Evolutionary conservation across 2,797 vertebrate species (phyloP).

Genomic region (Eupleurogrammus muticus): DNA sequence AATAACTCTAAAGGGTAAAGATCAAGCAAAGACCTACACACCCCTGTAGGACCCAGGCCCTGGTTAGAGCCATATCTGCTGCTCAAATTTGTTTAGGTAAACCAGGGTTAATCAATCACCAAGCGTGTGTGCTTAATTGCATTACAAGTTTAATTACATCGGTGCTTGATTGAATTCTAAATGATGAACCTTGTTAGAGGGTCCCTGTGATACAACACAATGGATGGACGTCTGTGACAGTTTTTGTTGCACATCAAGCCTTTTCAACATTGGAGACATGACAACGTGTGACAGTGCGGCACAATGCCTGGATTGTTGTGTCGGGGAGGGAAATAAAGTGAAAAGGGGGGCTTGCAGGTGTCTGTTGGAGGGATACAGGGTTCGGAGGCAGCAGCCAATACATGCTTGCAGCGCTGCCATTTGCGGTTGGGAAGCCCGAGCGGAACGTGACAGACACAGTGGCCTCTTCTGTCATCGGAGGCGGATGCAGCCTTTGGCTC

Average conservation of each 20-base stretch:
- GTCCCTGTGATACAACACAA: constrained; percentile 5
- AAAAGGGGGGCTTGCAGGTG: constrained; percentile 67
- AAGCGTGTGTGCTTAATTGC: constrained; percentile 17
- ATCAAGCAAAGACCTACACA: background rate
- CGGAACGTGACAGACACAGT: constrained; percentile 73
- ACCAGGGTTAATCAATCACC: background rate
- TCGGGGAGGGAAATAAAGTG: constrained; percentile 15
- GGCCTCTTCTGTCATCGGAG: constrained; percentile 69
- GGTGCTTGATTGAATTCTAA: constrained; percentile 35
- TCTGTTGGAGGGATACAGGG: constrained; percentile 54
- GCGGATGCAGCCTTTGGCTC: constrained; percentile 75
- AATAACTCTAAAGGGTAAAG: background rate
- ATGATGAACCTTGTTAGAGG: constrained; percentile 27
- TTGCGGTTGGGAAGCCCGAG: constrained; percentile 64
- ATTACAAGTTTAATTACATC: constrained; percentile 40
- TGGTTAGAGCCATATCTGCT: background rate
- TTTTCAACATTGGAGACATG: constrained; percentile 9
- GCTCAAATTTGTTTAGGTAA: background rate
- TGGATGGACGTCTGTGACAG: constrained; percentile 17
- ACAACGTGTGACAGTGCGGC: constrained; percentile 4
- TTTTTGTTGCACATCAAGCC: constrained; percentile 23
- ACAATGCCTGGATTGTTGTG: constrained; percentile 44
- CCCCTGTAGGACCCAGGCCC: too few species aligned
- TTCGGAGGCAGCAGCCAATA: constrained; percentile 62
- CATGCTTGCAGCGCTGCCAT: constrained; percentile 64